phyloP scores from a whole-genome alignment of 1,140 invertebrate genomes.

The Riptortus pedestris region DNA sequence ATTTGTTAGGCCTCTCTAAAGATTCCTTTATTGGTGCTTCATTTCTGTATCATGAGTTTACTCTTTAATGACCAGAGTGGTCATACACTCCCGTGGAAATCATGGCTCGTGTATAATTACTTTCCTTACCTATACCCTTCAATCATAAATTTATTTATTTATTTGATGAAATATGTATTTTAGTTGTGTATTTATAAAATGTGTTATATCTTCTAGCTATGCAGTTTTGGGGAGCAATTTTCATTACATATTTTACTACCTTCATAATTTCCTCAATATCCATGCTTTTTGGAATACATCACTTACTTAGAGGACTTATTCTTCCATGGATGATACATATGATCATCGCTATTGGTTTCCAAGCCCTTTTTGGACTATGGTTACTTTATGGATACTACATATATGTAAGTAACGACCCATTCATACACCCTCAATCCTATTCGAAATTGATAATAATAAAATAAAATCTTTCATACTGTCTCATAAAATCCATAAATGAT shows the following conservation, averaged over 20 bases:
- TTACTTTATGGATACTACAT: conserved; percentile 77
- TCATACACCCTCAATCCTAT: background rate
- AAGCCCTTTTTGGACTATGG: conserved; percentile 71
- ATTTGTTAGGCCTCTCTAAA: too few relatives aligned
- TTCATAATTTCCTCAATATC: conserved; percentile 54
- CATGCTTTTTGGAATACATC: conserved; percentile 50
- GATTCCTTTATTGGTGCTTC: too few relatives aligned
- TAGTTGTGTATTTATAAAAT: background rate
- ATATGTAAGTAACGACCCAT: conserved; percentile 54
- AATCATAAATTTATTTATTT: too few relatives aligned
- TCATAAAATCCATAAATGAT: background rate
- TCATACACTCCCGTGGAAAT: too few relatives aligned
- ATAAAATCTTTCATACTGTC: background rate
- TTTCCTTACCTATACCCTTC: too few relatives aligned
- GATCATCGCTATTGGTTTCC: conserved; percentile 59
- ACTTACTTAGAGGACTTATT: conserved; percentile 60
- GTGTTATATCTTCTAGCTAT: conserved; percentile 52
- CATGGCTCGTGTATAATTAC: too few relatives aligned
- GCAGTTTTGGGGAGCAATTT: conserved; percentile 56
- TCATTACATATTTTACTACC: conserved; percentile 58
- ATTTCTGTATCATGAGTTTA: too few relatives aligned
- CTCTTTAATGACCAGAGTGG: too few relatives aligned
- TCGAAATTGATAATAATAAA: background rate
- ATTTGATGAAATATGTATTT: too few relatives aligned
- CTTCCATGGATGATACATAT: conserved; percentile 68